Evolutionary conservation across 2,888 invertebrate genomes (phyloP).

Genomic region (Campoplex nolae): DNA sequence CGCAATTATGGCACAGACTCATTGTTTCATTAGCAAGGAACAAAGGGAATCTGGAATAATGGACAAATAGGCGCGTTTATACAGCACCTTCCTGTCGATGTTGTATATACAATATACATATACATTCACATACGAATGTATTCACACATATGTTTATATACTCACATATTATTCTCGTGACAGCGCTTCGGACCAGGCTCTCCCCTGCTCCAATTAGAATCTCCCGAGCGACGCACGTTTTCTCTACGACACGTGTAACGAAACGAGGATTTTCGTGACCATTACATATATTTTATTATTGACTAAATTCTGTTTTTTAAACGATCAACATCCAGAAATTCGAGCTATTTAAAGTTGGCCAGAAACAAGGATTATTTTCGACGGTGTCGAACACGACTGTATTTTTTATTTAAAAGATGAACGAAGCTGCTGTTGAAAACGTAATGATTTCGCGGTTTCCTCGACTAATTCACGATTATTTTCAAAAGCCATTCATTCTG

Average conservation of each 20-base stretch:
- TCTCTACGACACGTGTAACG: conserved; percentile 63
- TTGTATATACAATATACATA: neutral
- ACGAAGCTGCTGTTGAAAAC: neutral
- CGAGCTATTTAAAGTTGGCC: no score
- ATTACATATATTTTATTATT: neutral
- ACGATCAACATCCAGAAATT: no score
- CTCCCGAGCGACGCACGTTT: conserved; percentile 77
- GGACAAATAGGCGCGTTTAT: conserved; percentile 84
- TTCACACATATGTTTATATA: neutral
- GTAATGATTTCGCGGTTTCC: neutral
- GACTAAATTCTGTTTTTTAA: neutral
- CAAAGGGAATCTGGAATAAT: conserved; percentile 85
- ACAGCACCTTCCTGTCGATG: conserved; percentile 75
- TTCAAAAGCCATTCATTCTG: neutral
- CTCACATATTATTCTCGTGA: conserved; percentile 29
- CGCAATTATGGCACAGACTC: conserved; percentile 83
- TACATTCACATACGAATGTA: neutral
- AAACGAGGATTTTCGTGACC: conserved; percentile 7
- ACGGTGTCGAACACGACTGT: no score
- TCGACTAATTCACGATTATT: neutral
- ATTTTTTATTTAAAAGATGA: no score
- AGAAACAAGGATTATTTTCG: no score
- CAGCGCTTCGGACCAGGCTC: conserved; percentile 68
- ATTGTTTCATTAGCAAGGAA: conserved; percentile 84
- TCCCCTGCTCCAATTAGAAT: conserved; percentile 83